Conservation (phyloP, 2,888 invertebrate genomes). For the Sisyra nigra region DNA sequence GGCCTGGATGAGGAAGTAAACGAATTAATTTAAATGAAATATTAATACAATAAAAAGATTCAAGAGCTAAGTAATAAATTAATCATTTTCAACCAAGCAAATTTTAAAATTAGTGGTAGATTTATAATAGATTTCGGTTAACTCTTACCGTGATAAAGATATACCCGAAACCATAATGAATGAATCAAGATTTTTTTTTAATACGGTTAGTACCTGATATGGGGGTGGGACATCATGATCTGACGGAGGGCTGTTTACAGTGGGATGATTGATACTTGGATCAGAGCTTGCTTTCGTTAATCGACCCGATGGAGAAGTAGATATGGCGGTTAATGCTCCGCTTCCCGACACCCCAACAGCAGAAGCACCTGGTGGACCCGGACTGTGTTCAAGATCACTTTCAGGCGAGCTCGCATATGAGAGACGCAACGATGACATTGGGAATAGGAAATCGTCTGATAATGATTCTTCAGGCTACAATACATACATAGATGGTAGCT, state of each 20-base stretch:
- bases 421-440: conserved; percentile 87
- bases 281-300: conserved; percentile 76
- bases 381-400: conserved; percentile 83
- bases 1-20: conserved; percentile 12
- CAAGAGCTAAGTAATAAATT: not conserved
- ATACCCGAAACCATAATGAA: not conserved
- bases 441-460: conserved; percentile 97
- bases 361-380: conserved; percentile 43
- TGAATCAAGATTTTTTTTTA: not conserved
- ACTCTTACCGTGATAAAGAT: not conserved
- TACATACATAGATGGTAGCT: conserved; percentile 18
- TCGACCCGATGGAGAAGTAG: conserved; percentile 15
- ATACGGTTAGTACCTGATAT: conserved; percentile 45
- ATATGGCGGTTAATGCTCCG: conserved; percentile 29
- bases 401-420: conserved; percentile 94
- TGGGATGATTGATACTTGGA: conserved; percentile 51
- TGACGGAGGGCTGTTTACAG: conserved; percentile 70
- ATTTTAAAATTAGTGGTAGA: not conserved
- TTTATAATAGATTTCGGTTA: not conserved
- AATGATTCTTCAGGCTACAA: conserved; percentile 87
- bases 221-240: conserved; percentile 70
- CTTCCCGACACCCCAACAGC: conserved; percentile 37
- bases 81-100: not conserved
- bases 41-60: not conserved
- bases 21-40: not conserved